Base-by-base conservation (phyloP, 2,797 vertebrate genomes). In the Anas flavirostris region DNA sequence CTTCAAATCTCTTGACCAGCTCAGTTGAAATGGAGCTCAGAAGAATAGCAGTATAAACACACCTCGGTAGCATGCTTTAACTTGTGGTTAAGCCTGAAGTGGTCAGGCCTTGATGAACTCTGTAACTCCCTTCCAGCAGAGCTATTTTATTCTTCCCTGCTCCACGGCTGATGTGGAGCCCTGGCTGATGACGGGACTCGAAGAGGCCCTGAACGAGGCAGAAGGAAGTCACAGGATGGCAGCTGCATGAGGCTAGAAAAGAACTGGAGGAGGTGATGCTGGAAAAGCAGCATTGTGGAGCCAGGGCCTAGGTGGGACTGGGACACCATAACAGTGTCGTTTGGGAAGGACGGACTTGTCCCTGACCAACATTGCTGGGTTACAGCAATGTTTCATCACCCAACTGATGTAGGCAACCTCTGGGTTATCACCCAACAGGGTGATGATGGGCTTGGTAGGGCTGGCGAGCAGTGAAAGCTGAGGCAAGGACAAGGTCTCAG, bases 251-350 rank as follows among this genome's bases (percentile, higher is more conserved):
- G 33, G 48, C 21, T 63, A 56, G 44, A 73, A 69, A 86, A 68
- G 50, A 9, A 68, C 12, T 13, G 21, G 55, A 55, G 46, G 67
- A 0, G 3, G 33, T 1, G 29, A 44, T 31, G 44, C 33, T 23
- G 28, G 21, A 59, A 39, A 19, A 6, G 12, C 5, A 14, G 17
- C 53, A 12, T 15, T 58, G 43, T 19, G 12, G 31, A 53, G 37
- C 43, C 5, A 6, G 41, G 53, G 33, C 62, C 8, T 15, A 3
- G 26, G 55, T 44, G 37, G 41, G 29, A 19, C 33, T 87, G n/a
- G 64, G 56, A 41, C 9, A 39, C 48, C 0, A 0, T 17, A 59
- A 10, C 37, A 28, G 46, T 1, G 1, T 41, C 43, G 1, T 46
- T 77, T 74, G 62, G 69, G 50, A 66, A 73, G 67, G 23, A 75